Conservation (phyloP, 2,888 invertebrate species). For the Cheilosia variabilis region DNA sequence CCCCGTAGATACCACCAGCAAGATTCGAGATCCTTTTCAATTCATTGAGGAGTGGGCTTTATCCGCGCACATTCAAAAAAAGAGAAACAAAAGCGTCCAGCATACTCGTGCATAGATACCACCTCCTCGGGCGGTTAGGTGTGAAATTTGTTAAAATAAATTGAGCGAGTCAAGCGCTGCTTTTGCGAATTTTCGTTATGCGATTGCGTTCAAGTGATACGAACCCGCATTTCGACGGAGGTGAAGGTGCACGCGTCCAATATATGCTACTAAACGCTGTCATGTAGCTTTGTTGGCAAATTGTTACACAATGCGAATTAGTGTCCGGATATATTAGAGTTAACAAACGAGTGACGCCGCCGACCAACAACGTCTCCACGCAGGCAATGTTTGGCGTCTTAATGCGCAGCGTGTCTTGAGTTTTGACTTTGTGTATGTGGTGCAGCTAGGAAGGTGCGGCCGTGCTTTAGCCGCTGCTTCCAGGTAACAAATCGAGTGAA, state of each 20-base stretch:
- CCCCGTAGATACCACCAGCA: constrained; percentile 45
- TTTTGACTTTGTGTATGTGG: not conserved
- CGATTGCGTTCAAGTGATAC: constrained; percentile 72
- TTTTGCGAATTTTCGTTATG: constrained; percentile 15
- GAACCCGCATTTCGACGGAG: constrained; percentile 49
- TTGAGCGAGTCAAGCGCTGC: constrained; percentile 41
- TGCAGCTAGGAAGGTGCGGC: constrained; percentile 44
- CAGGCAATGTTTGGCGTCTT: constrained; percentile 37
- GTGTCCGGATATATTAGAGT: constrained; percentile 71
- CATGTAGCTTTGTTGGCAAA: constrained; percentile 75
- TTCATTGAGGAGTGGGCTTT: constrained; percentile 59
- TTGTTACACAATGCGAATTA: constrained; percentile 75
- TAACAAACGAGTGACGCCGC: constrained; percentile 61
- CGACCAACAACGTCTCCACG: constrained; percentile 18
- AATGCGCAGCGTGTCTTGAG: constrained; percentile 28
- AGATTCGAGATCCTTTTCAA: constrained; percentile 56
- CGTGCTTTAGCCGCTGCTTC: constrained; percentile 24
- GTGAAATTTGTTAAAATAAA: constrained; percentile 75
- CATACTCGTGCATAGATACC: constrained; percentile 8
- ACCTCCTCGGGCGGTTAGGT: constrained; percentile 69
- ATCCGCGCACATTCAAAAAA: constrained; percentile 20
- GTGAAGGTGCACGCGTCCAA: constrained; percentile 61
- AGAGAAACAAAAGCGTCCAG: constrained; percentile 54
- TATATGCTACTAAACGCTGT: constrained; percentile 68
- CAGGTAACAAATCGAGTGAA: constrained; percentile 8